Conservation (phyloP, 2,888 invertebrate genomes). For the Amiota minor region DNA sequence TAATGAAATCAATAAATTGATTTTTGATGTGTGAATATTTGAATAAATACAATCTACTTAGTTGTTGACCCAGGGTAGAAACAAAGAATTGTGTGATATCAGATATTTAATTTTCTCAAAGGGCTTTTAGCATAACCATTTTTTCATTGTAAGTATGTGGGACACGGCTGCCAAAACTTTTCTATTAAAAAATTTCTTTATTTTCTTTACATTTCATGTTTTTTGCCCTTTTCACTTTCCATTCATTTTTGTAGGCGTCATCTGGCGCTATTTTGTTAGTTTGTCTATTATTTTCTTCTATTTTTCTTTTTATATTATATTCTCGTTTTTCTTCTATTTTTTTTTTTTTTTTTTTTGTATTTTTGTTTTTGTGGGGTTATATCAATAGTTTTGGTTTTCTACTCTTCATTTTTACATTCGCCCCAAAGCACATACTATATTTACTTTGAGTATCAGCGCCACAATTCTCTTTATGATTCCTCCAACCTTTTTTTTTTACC, state of each 20-base stretch:
- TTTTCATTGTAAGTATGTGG: background rate
- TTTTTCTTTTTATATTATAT: background rate
- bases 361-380: background rate
- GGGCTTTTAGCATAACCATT: too few relatives aligned
- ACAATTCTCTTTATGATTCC: too few relatives aligned
- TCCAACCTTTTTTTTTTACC: too few relatives aligned
- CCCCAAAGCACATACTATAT: background rate
- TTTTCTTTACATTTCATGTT: constrained; percentile 30
- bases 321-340: background rate
- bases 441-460: background rate
- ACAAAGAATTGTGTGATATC: too few relatives aligned
- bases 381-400: background rate
- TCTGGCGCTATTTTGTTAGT: constrained; percentile 45
- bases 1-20: constrained; percentile 65
- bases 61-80: too few relatives aligned
- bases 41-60: too few relatives aligned
- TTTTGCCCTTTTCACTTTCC: constrained; percentile 18
- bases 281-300: background rate
- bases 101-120: too few relatives aligned
- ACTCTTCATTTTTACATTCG: background rate
- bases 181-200: background rate
- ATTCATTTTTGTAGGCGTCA: constrained; percentile 52
- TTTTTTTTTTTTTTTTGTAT: background rate
- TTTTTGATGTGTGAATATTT: constrained; percentile 54
- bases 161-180: background rate